Conservation (phyloP, 2,797 vertebrate genomes). For the Eulemur albifrons region DNA sequence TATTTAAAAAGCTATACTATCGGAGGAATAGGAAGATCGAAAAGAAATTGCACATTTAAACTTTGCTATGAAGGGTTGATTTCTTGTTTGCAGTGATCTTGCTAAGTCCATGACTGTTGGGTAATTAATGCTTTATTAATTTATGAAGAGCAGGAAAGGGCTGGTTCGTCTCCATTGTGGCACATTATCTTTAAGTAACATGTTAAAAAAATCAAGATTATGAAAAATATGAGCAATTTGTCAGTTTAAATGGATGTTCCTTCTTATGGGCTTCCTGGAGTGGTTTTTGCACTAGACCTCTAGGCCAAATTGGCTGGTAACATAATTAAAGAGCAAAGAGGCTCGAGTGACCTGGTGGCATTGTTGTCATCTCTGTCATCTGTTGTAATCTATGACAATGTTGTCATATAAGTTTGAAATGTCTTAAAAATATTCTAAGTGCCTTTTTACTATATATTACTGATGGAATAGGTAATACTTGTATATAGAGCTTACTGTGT, state of each 20-base stretch:
- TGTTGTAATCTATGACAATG: background rate
- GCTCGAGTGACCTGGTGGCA: background rate
- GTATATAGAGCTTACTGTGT: background rate
- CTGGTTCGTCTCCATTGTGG: slow-evolving; percentile 57
- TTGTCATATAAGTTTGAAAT: background rate
- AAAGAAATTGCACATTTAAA: slow-evolving; percentile 38
- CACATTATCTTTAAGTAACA: slow-evolving; percentile 53
- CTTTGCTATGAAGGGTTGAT: slow-evolving; percentile 71
- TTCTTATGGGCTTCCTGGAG: slow-evolving; percentile 30
- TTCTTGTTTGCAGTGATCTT: slow-evolving; percentile 73
- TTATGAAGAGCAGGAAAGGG: slow-evolving; percentile 69
- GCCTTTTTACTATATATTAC: background rate
- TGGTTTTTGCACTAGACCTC: slow-evolving; percentile 3
- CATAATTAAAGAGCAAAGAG: background rate
- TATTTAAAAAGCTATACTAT: slow-evolving; percentile 38
- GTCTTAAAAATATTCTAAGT: background rate
- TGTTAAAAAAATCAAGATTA: slow-evolving; percentile 63
- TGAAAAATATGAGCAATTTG: slow-evolving; percentile 64
- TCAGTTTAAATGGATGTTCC: slow-evolving; percentile 48
- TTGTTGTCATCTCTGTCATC: background rate
- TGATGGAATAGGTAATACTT: background rate
- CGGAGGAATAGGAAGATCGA: background rate
- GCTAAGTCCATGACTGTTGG: slow-evolving; percentile 62
- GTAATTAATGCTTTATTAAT: slow-evolving; percentile 77
- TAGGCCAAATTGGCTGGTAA: background rate